Conservation (phyloP, 2,113 vertebrate genomes). For the Mormyrus iriodes region DNA sequence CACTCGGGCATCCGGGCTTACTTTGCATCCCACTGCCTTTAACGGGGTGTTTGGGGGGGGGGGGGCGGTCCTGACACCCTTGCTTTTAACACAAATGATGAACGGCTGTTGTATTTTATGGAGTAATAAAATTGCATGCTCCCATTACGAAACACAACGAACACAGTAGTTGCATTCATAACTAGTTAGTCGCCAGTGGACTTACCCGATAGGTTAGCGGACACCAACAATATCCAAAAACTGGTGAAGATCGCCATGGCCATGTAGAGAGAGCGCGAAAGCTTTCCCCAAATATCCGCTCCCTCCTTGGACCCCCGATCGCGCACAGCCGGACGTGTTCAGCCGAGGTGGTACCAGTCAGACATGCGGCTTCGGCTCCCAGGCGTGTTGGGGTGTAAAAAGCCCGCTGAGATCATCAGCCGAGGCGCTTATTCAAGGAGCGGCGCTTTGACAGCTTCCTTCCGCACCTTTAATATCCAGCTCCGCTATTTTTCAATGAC, state of each 20-base stretch:
- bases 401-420: not conserved
- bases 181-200: not conserved
- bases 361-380: conserved; percentile 44
- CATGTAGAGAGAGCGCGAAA: conserved; percentile 24
- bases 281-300: conserved; percentile 45
- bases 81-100: not conserved
- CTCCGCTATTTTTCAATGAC: not conserved
- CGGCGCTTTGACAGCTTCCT: not conserved
- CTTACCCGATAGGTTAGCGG: conserved; percentile 60
- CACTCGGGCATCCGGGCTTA: not conserved
- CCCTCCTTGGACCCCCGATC: conserved; percentile 45
- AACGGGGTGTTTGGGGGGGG: not conserved
- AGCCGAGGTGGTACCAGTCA: conserved; percentile 51
- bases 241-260: conserved; percentile 58
- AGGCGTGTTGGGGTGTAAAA: conserved; percentile 15
- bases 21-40: not conserved
- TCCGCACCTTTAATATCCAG: not conserved
- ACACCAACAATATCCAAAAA: conserved; percentile 57
- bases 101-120: not conserved
- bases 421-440: not conserved
- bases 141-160: not conserved
- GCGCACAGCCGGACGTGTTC: conserved; percentile 35
- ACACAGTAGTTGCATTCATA: not conserved
- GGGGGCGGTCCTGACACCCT: not conserved
- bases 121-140: not conserved